Percentiles rank a stretch among this genome's conserved stretches.
These are phyloP conservation scores for Nasua narica DNA, from an alignment of 2,797 vertebrate genomes.

Conservation along the genomic window DNA sequence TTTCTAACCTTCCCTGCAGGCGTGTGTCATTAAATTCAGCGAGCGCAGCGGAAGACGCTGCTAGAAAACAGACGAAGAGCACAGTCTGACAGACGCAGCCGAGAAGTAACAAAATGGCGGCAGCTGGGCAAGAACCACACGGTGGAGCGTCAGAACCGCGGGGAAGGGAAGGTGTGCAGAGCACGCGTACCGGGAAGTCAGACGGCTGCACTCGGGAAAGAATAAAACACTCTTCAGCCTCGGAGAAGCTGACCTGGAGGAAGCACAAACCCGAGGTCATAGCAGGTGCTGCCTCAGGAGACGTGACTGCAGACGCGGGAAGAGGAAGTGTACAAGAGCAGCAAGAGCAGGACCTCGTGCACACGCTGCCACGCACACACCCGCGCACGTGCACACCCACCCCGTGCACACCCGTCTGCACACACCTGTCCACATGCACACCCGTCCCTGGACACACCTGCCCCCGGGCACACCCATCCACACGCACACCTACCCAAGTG, in stretches of 20 bases:
- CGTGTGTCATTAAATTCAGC: not conserved
- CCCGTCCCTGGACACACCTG: too few species aligned
- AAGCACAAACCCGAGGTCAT: not conserved
- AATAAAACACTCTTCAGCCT: not conserved
- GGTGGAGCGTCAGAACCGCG: too few species aligned
- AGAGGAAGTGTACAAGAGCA: too few species aligned
- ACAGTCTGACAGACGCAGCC: not conserved
- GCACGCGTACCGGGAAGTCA: not conserved
- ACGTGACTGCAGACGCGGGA: rapidly evolving
- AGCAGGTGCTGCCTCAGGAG: not conserved
- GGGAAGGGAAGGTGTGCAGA: not conserved
- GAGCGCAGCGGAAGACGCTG: not conserved
- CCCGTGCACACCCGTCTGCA: too few species aligned
- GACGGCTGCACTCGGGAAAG: not conserved
- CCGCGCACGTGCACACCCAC: too few species aligned
- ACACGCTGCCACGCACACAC: too few species aligned
- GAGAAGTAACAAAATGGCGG: not conserved
- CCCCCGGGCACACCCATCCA: too few species aligned
- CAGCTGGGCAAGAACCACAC: not conserved
- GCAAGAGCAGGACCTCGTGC: not conserved
- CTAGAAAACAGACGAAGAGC: not conserved
- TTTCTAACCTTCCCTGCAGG: not conserved
- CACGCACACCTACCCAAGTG: too few species aligned
- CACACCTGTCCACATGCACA: too few species aligned
- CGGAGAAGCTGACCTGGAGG: not conserved